Evolutionary conservation across 2,797 vertebrate species (phyloP).

Genomic region (Gymnoscopelus microlampas): DNA sequence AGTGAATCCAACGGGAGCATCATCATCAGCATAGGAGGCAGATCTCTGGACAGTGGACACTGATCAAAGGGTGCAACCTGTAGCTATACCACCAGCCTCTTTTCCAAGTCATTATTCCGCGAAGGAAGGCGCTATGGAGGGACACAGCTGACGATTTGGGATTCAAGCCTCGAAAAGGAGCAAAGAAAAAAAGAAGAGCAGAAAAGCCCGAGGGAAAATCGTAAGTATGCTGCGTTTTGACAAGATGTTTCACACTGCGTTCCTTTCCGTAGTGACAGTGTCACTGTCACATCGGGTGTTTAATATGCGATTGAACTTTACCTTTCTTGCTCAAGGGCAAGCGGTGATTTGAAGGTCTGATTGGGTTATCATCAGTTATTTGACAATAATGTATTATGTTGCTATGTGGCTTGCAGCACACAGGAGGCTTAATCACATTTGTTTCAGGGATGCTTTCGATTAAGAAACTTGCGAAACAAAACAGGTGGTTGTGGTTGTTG

Average conservation of each 20-base stretch:
- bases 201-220: conserved; percentile 56
- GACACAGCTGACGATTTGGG: conserved; percentile 80
- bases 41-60: conserved; percentile 26
- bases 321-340: conserved; percentile 72
- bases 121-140: conserved; percentile 71
- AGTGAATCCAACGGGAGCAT: conserved; percentile 33
- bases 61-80: conserved; percentile 67
- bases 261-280: conserved; percentile 16
- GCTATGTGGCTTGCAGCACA: conserved; percentile 1
- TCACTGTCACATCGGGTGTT: conserved; percentile 3
- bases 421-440: too few relatives aligned
- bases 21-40: neutral
- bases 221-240: conserved; percentile 67
- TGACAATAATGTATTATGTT: conserved; percentile 12
- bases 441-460: conserved; percentile 5
- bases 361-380: conserved; percentile 16
- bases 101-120: conserved; percentile 55
- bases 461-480: conserved; percentile 44
- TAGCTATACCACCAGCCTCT: conserved; percentile 57
- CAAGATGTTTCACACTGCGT: conserved; percentile 25
- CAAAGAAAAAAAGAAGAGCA: conserved; percentile 44
- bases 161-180: conserved; percentile 63
- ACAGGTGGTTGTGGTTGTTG: conserved; percentile 55
- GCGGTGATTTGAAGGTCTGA: conserved; percentile 57
- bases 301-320: conserved; percentile 53